These are phyloP conservation scores for Dasypolia templi DNA, from an alignment of 2,888 invertebrate genomes.

Conservation along the genomic window DNA sequence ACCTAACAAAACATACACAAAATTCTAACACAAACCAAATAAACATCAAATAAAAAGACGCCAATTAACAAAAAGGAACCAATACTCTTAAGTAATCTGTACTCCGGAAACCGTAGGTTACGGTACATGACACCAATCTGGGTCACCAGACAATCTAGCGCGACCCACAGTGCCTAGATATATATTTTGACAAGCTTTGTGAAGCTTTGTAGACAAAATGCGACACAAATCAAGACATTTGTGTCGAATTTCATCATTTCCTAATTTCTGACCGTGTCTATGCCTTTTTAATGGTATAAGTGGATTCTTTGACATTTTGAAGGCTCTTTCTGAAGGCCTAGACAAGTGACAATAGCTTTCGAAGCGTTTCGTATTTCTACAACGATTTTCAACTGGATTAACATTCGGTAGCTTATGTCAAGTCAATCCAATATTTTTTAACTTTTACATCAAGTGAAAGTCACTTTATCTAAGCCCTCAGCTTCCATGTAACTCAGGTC, in stretches of 20 bases:
- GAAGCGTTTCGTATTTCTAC: neutral
- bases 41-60: neutral
- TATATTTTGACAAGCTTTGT: neutral
- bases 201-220: neutral
- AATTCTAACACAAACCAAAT: neutral
- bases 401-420: too few relatives aligned
- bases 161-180: neutral
- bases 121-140: constrained; percentile 30
- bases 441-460: too few relatives aligned
- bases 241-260: too few relatives aligned
- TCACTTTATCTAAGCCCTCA: too few relatives aligned
- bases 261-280: neutral
- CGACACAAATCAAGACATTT: too few relatives aligned
- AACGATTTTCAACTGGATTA: too few relatives aligned
- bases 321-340: neutral
- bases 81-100: constrained; percentile 27
- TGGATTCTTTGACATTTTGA: neutral
- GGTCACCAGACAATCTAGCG: constrained; percentile 25
- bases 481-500: too few relatives aligned
- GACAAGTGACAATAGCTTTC: neutral
- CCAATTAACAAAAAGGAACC: neutral
- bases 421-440: too few relatives aligned
- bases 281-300: neutral
- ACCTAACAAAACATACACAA: neutral
- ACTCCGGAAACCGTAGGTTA: constrained; percentile 15